Evolutionary conservation across 2,797 vertebrate genomes (phyloP), one percentile per base, ranked within the genome.

Genomic region (Macropodus opercularis): DNA sequence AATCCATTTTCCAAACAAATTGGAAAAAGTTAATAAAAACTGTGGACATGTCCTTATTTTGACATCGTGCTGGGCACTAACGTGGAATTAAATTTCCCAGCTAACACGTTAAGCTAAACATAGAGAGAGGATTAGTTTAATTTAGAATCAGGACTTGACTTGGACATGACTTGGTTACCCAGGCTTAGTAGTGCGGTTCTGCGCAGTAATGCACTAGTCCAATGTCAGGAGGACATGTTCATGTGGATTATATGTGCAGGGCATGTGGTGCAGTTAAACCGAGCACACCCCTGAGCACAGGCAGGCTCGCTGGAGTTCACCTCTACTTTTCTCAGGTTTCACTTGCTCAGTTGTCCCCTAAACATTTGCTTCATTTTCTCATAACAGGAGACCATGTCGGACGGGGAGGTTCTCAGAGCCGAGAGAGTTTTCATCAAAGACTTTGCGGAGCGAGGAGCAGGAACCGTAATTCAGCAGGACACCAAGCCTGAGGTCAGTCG

Each of bases 351-450:
- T 71, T 77, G 63, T 77, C 44, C 40, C 73, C 60, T n/a, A 50
- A 76, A 80, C 72, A 64, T 77, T 78, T 63, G 61, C 38, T 74
- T 79, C 40, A 40, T 55, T 72, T 79, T 63, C 63, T 63, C 60
- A 51, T 78, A 65, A 51, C 83, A 93, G 29, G 65, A 69, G 22
- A 80, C 26, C 66, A 94, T 94, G 94, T 89, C 92, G 23, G 90
- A 91, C 46, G 78, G 87, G 58, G 88, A 92, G 35, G 81, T 93
- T 76, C 95, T 95, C 66, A 95, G 93, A 88, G 94, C 93, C 2
- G 94, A 97, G 60, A 92, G 91, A 77, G 92, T 96, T 71, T 89
- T 93, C 65, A 89, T 96, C 74, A 91, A 90, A 31, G 92, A 95
- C 63, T 87, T 89, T 0, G 88, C 87, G 51, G 93, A 93, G 54